Percentiles rank a stretch among this genome's conserved stretches.
These are phyloP conservation scores for Gymnobelideus leadbeateri DNA, from an alignment of 2,113 vertebrate genomes.

Conservation along the genomic window DNA sequence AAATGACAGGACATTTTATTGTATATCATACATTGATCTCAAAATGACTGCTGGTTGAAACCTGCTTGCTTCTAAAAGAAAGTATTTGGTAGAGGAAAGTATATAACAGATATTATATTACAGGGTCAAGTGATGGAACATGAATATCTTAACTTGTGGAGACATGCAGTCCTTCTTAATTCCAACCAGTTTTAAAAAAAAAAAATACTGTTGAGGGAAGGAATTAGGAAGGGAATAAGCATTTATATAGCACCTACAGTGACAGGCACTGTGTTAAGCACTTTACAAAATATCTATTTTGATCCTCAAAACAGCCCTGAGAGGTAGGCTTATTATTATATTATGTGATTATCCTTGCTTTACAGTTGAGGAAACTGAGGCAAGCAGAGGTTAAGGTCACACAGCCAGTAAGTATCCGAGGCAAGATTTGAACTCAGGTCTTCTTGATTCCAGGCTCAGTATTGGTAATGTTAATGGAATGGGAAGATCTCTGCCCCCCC, in stretches of 20 bases:
- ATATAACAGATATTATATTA: background rate
- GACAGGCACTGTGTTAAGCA: background rate
- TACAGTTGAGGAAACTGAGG: background rate
- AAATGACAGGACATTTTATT: background rate
- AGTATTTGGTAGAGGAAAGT: background rate
- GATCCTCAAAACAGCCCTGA: background rate
- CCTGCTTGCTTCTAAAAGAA: background rate
- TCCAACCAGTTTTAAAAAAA: background rate
- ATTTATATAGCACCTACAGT: background rate
- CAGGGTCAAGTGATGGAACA: background rate
- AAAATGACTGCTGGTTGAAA: background rate
- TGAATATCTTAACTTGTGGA: background rate
- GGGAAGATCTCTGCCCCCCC: too few relatives aligned
- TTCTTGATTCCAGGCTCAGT: background rate
- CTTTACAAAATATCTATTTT: background rate
- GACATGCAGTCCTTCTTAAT: background rate
- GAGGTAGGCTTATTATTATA: background rate
- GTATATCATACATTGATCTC: background rate
- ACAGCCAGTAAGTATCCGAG: background rate
- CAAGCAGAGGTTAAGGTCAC: background rate
- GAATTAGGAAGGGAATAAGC: background rate
- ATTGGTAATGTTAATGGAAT: too few relatives aligned
- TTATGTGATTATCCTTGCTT: background rate
- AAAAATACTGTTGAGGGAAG: background rate
- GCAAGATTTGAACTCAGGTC: background rate